phyloP scores from a whole-genome alignment of 1,140 invertebrate genomes.

The Drosophila ogumai region DNA sequence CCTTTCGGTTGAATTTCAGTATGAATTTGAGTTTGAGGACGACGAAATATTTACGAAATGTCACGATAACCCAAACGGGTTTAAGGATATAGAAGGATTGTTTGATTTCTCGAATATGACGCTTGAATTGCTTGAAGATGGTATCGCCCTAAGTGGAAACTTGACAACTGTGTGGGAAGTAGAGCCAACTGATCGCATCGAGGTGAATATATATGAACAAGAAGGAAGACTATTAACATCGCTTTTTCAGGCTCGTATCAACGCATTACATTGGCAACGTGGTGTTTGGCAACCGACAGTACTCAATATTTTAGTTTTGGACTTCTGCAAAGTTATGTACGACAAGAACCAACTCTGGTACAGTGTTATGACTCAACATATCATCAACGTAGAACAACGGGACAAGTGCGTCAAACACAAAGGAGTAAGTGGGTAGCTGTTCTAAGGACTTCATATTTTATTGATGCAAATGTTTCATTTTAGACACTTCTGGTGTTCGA shows the following conservation, averaged over 20 bases:
- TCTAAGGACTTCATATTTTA: background rate
- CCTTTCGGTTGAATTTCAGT: background rate
- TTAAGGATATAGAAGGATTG: background rate
- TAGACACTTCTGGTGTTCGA: too few species aligned
- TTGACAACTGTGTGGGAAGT: background rate
- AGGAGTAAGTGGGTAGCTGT: background rate
- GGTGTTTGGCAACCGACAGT: constrained; percentile 19
- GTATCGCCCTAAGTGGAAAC: background rate
- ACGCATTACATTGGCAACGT: background rate
- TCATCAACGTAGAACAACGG: background rate
- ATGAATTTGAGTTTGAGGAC: constrained; percentile 10
- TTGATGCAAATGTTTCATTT: background rate
- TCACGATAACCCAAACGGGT: background rate
- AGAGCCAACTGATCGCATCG: constrained; percentile 6
- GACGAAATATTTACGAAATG: background rate
- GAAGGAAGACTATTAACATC: background rate
- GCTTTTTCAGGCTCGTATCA: background rate
- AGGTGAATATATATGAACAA: background rate
- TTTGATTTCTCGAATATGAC: background rate
- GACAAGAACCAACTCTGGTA: constrained; percentile 12
- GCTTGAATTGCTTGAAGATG: background rate
- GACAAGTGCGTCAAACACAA: background rate
- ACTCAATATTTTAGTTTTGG: rapidly evolving
- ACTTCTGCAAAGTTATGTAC: constrained; percentile 11
- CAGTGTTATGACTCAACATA: background rate